phyloP scores from a whole-genome alignment of 2,888 invertebrate genomes.

The Rhingia campestris region DNA sequence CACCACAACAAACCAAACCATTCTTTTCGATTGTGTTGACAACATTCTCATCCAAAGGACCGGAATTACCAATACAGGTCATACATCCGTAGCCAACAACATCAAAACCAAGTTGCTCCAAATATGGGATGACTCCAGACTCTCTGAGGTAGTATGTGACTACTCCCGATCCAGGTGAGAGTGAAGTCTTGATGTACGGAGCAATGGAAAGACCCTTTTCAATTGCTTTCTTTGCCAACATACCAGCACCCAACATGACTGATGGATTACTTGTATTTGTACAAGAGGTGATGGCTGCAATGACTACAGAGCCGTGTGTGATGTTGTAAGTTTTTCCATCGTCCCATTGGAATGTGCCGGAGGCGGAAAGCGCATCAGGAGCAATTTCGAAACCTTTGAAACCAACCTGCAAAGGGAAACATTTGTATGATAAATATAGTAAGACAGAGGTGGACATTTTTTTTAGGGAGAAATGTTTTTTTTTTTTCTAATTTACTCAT shows the following conservation, averaged over 20 bases:
- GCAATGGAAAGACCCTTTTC: conserved; percentile 93
- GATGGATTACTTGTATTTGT: conserved; percentile 99
- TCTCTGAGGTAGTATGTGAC: conserved; percentile 92
- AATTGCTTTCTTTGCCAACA: conserved; percentile 96
- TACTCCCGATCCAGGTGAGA: conserved; percentile 97
- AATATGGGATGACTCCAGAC: conserved; percentile 94
- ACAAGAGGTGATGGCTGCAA: conserved; percentile 98
- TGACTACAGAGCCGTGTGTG: conserved; percentile 95
- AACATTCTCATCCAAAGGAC: conserved; percentile 95
- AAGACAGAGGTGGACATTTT: not conserved
- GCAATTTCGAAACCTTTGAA: conserved; percentile 95
- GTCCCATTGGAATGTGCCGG: conserved; percentile 89
- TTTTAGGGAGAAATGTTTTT: not conserved
- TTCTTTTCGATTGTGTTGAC: conserved; percentile 96
- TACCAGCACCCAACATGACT: conserved; percentile 98
- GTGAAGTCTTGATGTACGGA: conserved; percentile 97
- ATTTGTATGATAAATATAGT: too few relatives aligned
- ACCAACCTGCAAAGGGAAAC: conserved; percentile 86
- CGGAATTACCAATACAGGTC: conserved; percentile 99
- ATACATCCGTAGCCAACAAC: conserved; percentile 99
- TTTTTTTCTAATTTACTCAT: not conserved
- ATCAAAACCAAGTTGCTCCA: conserved; percentile 94
- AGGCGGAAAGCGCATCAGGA: conserved; percentile 85
- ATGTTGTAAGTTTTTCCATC: conserved; percentile 91
- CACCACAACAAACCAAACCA: conserved; percentile 96